phyloP scores from a whole-genome alignment of 2,888 invertebrate genomes.

The Eutolmus rufibarbis region DNA sequence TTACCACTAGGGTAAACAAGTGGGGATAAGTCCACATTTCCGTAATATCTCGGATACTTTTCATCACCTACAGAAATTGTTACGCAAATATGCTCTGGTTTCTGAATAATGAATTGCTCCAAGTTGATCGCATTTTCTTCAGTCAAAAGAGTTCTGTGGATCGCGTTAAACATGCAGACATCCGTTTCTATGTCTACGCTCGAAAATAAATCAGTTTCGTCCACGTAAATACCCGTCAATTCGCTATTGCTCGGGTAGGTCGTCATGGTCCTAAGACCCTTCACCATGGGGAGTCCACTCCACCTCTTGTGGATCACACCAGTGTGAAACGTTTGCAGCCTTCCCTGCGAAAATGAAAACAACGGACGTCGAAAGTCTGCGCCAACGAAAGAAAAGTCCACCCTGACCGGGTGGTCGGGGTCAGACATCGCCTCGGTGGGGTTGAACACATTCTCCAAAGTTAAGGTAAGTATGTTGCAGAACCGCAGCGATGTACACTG shows the following conservation, averaged over 20 bases:
- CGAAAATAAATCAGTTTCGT: not conserved
- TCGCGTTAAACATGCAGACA: not conserved
- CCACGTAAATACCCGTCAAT: not conserved
- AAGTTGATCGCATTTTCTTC: not conserved
- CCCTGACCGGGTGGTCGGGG: not conserved
- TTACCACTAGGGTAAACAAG: not conserved
- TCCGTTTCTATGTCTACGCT: not conserved
- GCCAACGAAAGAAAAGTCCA: not conserved
- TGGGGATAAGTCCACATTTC: not conserved
- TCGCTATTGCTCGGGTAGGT: not conserved
- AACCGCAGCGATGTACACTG: not conserved
- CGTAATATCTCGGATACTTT: not conserved
- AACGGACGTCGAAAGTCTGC: not conserved
- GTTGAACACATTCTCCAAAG: not conserved
- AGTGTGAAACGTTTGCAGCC: not conserved
- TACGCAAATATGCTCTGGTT: not conserved
- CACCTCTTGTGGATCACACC: not conserved
- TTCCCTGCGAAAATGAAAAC: not conserved
- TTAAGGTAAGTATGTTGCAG: not conserved
- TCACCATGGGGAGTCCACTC: not conserved
- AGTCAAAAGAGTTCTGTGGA: not conserved
- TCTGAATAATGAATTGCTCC: not conserved
- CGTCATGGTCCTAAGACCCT: not conserved
- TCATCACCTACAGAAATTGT: not conserved
- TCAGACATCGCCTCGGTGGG: not conserved